phyloP scores from a whole-genome alignment of 2,113 vertebrate genomes.

The Suncus etruscus region DNA sequence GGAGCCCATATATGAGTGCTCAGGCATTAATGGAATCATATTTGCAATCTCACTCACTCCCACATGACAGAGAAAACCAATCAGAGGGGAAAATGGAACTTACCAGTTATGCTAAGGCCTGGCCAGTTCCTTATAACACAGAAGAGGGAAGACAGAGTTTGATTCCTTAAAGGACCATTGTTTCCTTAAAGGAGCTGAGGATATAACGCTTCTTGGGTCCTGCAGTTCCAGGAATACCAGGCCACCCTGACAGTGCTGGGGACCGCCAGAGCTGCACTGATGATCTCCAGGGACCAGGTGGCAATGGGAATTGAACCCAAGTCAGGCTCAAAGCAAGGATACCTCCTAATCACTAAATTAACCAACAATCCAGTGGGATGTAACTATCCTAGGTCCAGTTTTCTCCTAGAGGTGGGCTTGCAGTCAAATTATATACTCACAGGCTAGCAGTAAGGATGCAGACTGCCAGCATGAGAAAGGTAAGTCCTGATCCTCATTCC shows the following conservation, averaged over 20 bases:
- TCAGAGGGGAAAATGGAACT: background rate
- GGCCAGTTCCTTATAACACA: background rate
- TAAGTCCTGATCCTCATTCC: background rate
- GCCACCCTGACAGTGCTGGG: too few relatives aligned
- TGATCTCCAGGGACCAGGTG: too few relatives aligned
- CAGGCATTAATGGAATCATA: background rate
- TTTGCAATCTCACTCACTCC: background rate
- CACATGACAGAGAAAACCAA: background rate
- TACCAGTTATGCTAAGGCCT: background rate
- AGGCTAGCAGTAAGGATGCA: background rate
- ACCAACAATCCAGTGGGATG: too few relatives aligned
- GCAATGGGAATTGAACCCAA: too few relatives aligned
- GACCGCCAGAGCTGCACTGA: too few relatives aligned
- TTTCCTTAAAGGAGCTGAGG: too few relatives aligned
- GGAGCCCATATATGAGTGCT: background rate
- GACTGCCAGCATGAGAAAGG: background rate
- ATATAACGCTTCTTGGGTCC: too few relatives aligned
- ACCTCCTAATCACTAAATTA: too few relatives aligned
- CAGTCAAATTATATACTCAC: too few relatives aligned
- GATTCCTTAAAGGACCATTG: background rate
- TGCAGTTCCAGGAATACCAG: too few relatives aligned
- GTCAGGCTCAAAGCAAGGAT: too few relatives aligned
- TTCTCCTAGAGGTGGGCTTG: background rate
- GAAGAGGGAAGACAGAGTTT: background rate
- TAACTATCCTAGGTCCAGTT: background rate